phyloP scores from a whole-genome alignment of 2,888 invertebrate species.

The Xiphydria camelus region DNA sequence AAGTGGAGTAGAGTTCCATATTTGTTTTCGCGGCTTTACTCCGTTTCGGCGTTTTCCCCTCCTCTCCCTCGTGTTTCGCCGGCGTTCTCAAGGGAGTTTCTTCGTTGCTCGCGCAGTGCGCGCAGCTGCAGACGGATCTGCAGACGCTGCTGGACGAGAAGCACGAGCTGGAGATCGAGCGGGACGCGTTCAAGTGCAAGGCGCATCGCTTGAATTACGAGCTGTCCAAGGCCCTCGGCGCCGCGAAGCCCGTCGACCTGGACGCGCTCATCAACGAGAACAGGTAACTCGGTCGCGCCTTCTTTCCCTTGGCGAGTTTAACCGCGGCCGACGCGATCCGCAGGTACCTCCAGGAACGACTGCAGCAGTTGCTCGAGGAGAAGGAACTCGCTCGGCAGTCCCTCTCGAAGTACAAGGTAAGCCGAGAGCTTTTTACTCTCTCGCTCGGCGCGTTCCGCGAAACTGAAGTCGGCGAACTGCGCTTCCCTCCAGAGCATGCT shows the following conservation, averaged over 20 bases:
- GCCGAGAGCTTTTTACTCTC: no score
- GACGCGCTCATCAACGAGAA: constrained; percentile 82
- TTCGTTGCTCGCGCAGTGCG: constrained; percentile 60
- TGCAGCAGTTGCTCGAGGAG: constrained; percentile 79
- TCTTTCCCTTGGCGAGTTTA: no score
- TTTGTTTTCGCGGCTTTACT: constrained; percentile 44
- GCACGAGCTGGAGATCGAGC: constrained; percentile 77
- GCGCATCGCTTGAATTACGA: constrained; percentile 81
- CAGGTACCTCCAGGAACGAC: constrained; percentile 76
- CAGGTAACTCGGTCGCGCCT: constrained; percentile 63
- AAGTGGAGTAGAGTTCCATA: constrained; percentile 57
- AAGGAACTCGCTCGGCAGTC: constrained; percentile 75
- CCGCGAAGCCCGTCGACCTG: constrained; percentile 69
- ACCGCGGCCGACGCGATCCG: no score
- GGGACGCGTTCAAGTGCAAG: constrained; percentile 83
- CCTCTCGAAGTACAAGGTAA: constrained; percentile 75
- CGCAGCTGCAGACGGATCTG: constrained; percentile 75
- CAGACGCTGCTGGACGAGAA: constrained; percentile 82
- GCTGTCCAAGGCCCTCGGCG: constrained; percentile 70
- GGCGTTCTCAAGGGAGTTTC: not conserved
- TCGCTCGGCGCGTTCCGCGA: no score
- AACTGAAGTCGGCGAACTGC: not conserved
- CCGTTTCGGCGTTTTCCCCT: not conserved
- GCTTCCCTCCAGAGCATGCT: constrained; percentile 67
- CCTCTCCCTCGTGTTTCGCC: not conserved